Evolutionary conservation across 2,113 vertebrate species (phyloP), one percentile per base, ranked within the genome.

Genomic region (Lota lota): DNA sequence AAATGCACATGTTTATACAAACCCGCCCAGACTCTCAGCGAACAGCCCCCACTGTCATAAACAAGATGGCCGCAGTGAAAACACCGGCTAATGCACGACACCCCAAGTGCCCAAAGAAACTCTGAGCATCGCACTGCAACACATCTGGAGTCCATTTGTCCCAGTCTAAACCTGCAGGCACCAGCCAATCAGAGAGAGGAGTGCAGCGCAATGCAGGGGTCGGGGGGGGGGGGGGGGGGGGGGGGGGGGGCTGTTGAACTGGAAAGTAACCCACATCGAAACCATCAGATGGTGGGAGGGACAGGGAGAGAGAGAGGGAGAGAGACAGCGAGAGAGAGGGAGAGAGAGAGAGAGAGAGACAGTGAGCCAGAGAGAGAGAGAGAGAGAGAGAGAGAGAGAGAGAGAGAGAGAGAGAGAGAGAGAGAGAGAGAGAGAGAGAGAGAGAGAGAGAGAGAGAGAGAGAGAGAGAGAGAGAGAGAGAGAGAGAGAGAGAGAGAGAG

Each of bases 141-240:
- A 84, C 74, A 83, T 85, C 81, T 85, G 80, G 7, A 54, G 22
- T 6, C 70, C 68, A 79, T 82, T 80, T 63, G 60, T 12, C 28
- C 36, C 64, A 14, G 24, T 74, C 67, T 60, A 72, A 81, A 68
- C 58, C 68, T 78, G 63, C 57, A 21, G 24, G 1, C 53, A 16
- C 57, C 53, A 12, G 66, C 66, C 57, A 68, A 68, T 67, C 65
- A 67, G 53, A 57, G 53, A 58, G n/a, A 2, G 15, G 58, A 50
- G 20, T 50, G 57, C 14, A 61, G 53, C 22, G 28, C 59, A 10
- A 16, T 63, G 22, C 68, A 63, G 18, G 19, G 14, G 21, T 5
- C n/a, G 2, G 54, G 54, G n/a, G 12, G 16, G 36, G 36, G 36
- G 5, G 36, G 28, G 28, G 28, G 28, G 3, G 7, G 28, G 28